Conservation (phyloP, 2,888 invertebrate genomes). For the Sarcophaga variegata region DNA sequence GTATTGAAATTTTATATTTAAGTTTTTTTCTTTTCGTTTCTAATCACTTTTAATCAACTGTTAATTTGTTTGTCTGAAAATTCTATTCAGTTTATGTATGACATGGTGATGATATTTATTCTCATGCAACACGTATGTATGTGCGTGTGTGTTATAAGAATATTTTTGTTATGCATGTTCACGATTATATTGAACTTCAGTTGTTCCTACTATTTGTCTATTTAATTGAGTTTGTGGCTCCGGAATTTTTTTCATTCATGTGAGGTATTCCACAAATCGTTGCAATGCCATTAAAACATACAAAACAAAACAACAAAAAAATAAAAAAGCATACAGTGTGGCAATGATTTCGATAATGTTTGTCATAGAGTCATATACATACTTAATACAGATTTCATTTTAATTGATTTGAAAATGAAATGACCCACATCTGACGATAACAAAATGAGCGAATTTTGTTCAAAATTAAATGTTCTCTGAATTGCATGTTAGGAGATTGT, state of each 20-base stretch:
- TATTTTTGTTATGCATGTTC: slow-evolving; percentile 42
- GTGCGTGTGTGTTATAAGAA: slow-evolving; percentile 31
- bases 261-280: slow-evolving; percentile 6
- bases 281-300: no score
- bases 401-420: not conserved
- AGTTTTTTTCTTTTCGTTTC: no score
- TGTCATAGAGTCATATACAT: no score
- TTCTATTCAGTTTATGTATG: slow-evolving; percentile 6
- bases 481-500: not conserved
- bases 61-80: not conserved
- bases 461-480: slow-evolving; percentile 5
- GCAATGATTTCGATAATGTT: no score
- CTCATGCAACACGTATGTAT: not conserved
- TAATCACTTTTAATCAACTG: no score
- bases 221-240: slow-evolving; percentile 37
- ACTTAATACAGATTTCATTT: no score
- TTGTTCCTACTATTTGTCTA: slow-evolving; percentile 50
- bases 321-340: no score
- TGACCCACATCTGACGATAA: not conserved
- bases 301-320: no score
- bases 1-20: no score
- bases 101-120: slow-evolving; percentile 34
- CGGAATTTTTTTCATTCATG: slow-evolving; percentile 9
- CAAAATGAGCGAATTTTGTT: not conserved
- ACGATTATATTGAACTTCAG: slow-evolving; percentile 51